Evolutionary conservation across 2,113 vertebrate species (phyloP), one percentile per base, ranked within the genome.

Genomic region (Sebastes fasciatus): DNA sequence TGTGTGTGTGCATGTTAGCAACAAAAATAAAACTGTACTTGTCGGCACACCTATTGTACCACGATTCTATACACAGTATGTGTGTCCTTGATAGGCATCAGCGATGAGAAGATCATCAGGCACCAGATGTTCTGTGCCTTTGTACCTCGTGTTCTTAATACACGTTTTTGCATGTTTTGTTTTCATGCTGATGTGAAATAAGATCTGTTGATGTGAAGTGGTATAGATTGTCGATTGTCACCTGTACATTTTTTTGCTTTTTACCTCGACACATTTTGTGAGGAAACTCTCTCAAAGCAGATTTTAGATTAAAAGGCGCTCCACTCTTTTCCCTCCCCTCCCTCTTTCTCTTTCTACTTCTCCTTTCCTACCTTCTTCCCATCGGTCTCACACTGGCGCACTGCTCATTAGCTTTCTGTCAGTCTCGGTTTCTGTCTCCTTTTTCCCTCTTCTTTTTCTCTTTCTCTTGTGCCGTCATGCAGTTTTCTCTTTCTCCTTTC

Each of bases 351-450:
- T 74, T 72, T 64, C 65, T 80, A 46, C 49, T 57, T 82, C 69
- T 85, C 65, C 48, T 85, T 86, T 75, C 66, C 86, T 86, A 60
- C 77, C 77, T 85, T 87, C 75, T 77, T 83, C 74, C 77, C 77
- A 81, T 88, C 68, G 13, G 70, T 87, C 77, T 90, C 86, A 90
- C 91, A 79, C 84, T 77, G 86, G 83, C 46, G 48, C 87, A 80
- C 75, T 90, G 91, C 94, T 95, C 92, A 94, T 94, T 94, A 95
- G 90, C 91, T 92, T 88, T 82, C 91, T 94, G 92, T 94, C 91
- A 91, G 85, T 84, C 87, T 80, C 26, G 55, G 23, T 92, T 91
- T 93, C 81, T 75, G 75, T 89, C 86, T 85, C 74, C 34, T 55
- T 63, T 60, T 77, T 0, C 23, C 21, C 17, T 5, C 0, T 43